A percentile compares a stretch with the other conserved stretches of the same genome.
Evolutionary conservation across 2,888 invertebrate species (phyloP).

Genomic region (Drosophila paracracens): DNA sequence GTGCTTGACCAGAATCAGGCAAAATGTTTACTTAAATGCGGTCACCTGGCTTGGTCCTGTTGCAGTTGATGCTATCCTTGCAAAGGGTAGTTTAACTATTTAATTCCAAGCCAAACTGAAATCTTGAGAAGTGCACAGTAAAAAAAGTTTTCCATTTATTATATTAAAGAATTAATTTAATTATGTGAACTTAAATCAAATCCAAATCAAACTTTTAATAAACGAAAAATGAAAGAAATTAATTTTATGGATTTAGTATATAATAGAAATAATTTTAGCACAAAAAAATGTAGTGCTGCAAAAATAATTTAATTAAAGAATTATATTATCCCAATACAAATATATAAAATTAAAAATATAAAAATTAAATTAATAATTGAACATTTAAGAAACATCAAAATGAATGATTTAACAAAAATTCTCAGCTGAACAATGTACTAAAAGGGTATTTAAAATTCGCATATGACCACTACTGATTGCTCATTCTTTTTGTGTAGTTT

Average conservation of each 20-base stretch:
- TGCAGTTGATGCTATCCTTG: conserved; percentile 26
- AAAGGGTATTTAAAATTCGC: conserved; percentile 23
- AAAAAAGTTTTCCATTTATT: neutral
- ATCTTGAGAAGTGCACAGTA: neutral
- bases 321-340: neutral
- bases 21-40: conserved; percentile 61
- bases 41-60: conserved; percentile 43
- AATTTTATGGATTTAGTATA: neutral
- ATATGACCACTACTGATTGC: neutral
- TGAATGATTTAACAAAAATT: neutral
- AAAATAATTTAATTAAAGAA: neutral
- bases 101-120: neutral
- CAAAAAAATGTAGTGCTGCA: neutral
- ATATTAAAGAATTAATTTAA: neutral
- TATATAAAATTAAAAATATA: neutral
- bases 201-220: neutral
- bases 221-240: neutral
- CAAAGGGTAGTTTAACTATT: neutral
- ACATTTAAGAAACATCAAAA: neutral
- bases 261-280: neutral
- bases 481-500: conserved; percentile 34
- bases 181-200: neutral
- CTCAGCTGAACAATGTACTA: neutral
- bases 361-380: neutral
- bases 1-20: conserved; percentile 43